A percentile compares a stretch with the other conserved stretches of the same genome.
Evolutionary conservation across 2,888 invertebrate genomes (phyloP).

Genomic region (Apeira syringaria): DNA sequence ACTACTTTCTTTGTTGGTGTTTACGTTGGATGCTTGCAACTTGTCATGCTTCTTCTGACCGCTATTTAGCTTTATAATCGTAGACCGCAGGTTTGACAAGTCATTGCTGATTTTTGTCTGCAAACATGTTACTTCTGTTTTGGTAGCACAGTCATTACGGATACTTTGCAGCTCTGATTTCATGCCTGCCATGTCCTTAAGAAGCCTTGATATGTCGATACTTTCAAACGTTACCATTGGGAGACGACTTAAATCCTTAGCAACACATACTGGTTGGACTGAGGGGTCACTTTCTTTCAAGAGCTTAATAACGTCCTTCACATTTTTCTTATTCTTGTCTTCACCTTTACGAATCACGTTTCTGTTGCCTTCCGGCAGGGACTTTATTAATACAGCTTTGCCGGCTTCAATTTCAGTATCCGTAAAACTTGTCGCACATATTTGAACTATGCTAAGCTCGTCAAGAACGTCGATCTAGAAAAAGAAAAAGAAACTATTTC

Average conservation of each 20-base stretch:
- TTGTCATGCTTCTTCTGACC: neutral
- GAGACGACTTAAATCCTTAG: slow-evolving; percentile 15
- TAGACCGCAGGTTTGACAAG: neutral
- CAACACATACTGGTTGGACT: slow-evolving; percentile 19
- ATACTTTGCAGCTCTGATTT: slow-evolving; percentile 15
- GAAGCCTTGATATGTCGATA: slow-evolving; percentile 14
- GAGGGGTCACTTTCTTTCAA: slow-evolving; percentile 21
- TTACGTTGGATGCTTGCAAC: neutral
- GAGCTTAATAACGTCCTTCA: slow-evolving; percentile 9
- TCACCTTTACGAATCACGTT: slow-evolving; percentile 8
- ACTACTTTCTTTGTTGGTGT: neutral
- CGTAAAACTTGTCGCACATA: slow-evolving; percentile 2
- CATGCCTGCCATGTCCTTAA: slow-evolving; percentile 14
- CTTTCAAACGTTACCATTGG: slow-evolving; percentile 22
- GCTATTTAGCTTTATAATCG: neutral
- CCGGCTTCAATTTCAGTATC: slow-evolving; percentile 8
- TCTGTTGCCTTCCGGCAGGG: neutral
- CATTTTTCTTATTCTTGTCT: slow-evolving; percentile 1
- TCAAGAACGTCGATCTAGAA: slow-evolving; percentile 2
- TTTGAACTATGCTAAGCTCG: slow-evolving; percentile 7
- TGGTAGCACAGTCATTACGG: slow-evolving; percentile 2
- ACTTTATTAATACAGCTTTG: neutral
- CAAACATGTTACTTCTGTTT: neutral
- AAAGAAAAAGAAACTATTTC: too few relatives aligned
- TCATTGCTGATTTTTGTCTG: neutral